phyloP scores from a whole-genome alignment of 1,140 invertebrate genomes.

The Drosophila asahinai region DNA sequence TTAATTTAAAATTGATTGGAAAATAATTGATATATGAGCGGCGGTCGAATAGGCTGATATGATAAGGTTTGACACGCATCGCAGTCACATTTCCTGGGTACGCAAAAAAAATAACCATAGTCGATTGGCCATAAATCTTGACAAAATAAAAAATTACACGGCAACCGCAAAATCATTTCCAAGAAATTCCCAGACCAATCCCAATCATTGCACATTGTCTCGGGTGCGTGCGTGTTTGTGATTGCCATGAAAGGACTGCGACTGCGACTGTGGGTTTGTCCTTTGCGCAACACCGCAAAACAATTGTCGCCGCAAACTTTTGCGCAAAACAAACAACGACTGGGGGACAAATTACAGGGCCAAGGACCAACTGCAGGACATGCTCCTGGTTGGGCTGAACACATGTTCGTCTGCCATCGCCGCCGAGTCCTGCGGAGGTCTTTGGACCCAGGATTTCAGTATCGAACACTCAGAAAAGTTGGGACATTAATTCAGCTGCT shows the following conservation, averaged over 20 bases:
- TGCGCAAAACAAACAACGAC: conserved; percentile 62
- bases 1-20: conserved; percentile 74
- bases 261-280: conserved; percentile 11
- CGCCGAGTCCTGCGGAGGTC: conserved; percentile 16
- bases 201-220: conserved; percentile 34
- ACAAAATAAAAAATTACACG: conserved; percentile 36
- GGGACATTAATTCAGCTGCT: fast-evolving
- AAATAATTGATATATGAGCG: conserved; percentile 62
- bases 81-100: conserved; percentile 5
- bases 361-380: conserved; percentile 34
- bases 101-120: conserved; percentile 9
- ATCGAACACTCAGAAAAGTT: not conserved
- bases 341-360: conserved; percentile 67
- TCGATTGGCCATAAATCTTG: conserved; percentile 44
- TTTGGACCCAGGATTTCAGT: conserved; percentile 18
- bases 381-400: conserved; percentile 59
- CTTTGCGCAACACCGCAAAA: conserved; percentile 53
- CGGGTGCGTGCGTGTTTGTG: conserved; percentile 33
- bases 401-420: conserved; percentile 40
- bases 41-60: conserved; percentile 44
- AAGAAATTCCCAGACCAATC: conserved; percentile 45
- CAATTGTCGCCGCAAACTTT: conserved; percentile 79
- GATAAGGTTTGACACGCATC: conserved; percentile 44
- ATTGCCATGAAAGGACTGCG: conserved; percentile 12
- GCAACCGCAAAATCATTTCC: conserved; percentile 37